A percentile compares a stretch with the other conserved stretches of the same genome.
Evolutionary conservation across 1,140 invertebrate species (phyloP).

Genomic region (Pseudomyrmex pallidus): DNA sequence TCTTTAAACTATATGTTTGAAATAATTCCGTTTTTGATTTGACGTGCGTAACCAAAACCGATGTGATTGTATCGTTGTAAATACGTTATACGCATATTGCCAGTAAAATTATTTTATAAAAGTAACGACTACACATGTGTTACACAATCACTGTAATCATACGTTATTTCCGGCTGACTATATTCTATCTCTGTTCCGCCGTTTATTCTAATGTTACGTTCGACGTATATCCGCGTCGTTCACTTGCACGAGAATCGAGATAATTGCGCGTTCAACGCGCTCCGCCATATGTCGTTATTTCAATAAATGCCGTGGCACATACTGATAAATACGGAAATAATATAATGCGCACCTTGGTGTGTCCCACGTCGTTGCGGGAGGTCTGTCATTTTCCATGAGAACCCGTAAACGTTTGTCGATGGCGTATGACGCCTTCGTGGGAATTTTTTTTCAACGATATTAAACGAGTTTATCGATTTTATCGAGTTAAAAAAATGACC

Average conservation of each 20-base stretch:
- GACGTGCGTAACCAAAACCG: too few relatives aligned
- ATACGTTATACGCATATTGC: too few relatives aligned
- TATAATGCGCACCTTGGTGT: slow-evolving; percentile 66
- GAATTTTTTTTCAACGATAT: slow-evolving; percentile 64
- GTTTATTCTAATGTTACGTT: slow-evolving; percentile 51
- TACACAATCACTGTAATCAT: slow-evolving; percentile 8
- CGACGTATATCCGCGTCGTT: slow-evolving; percentile 6
- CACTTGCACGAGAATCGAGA: slow-evolving; percentile 23
- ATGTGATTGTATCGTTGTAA: too few relatives aligned
- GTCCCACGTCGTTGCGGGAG: slow-evolving; percentile 71
- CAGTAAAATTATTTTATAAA: too few relatives aligned
- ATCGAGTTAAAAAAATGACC: too few relatives aligned
- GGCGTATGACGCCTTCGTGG: slow-evolving; percentile 65
- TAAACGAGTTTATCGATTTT: not conserved
- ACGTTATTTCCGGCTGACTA: slow-evolving; percentile 3
- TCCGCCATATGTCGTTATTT: slow-evolving; percentile 75
- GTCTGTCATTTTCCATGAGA: slow-evolving; percentile 77
- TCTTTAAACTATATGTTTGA: too few relatives aligned
- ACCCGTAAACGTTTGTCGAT: slow-evolving; percentile 65
- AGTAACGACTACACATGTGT: not conserved
- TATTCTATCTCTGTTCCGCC: slow-evolving; percentile 26
- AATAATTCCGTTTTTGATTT: too few relatives aligned
- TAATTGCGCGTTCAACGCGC: slow-evolving; percentile 13
- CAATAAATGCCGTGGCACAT: slow-evolving; percentile 41
- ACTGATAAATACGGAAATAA: slow-evolving; percentile 69